These are phyloP conservation scores for Rhodeus uyekii DNA, from an alignment of 2,797 vertebrate species.

Conservation along the genomic window DNA sequence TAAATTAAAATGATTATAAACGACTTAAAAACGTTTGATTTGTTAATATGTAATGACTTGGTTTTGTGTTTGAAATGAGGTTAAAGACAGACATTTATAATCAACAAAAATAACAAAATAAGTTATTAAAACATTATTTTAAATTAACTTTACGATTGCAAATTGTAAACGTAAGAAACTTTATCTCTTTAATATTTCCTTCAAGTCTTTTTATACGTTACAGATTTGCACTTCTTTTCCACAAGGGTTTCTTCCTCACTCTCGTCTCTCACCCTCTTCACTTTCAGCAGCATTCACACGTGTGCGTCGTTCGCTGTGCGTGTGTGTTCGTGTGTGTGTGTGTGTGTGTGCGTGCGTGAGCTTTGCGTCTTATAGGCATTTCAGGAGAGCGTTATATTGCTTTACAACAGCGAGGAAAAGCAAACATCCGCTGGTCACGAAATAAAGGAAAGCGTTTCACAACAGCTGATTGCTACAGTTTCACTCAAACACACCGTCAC, in stretches of 20 bases:
- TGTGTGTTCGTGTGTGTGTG: conserved; percentile 64
- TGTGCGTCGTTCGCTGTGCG: conserved; percentile 62
- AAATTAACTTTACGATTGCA: no score
- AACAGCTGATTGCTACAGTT: conserved; percentile 68
- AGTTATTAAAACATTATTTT: no score
- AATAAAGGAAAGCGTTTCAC: conserved; percentile 56
- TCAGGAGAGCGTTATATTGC: conserved; percentile 62
- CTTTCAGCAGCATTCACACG: conserved; percentile 37
- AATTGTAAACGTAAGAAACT: no score
- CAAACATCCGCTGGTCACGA: conserved; percentile 51
- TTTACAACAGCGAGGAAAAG: conserved; percentile 59
- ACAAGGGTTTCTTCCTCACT: not conserved
- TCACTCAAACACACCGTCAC: conserved; percentile 76
- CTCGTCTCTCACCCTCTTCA: conserved; percentile 39
- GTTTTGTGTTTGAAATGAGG: not conserved
- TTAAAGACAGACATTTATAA: no score
- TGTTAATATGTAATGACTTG: no score
- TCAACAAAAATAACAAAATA: no score
- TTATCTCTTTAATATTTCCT: no score
- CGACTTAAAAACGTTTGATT: not conserved
- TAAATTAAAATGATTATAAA: no score
- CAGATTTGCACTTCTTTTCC: not conserved
- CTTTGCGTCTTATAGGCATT: conserved; percentile 56
- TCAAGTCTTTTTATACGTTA: no score
- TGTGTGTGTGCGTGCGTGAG: conserved; percentile 58